Percentiles rank a stretch among this genome's conserved stretches.
phyloP scores from a whole-genome alignment of 2,797 vertebrate genomes.

The Allochrocebus solatus region DNA sequence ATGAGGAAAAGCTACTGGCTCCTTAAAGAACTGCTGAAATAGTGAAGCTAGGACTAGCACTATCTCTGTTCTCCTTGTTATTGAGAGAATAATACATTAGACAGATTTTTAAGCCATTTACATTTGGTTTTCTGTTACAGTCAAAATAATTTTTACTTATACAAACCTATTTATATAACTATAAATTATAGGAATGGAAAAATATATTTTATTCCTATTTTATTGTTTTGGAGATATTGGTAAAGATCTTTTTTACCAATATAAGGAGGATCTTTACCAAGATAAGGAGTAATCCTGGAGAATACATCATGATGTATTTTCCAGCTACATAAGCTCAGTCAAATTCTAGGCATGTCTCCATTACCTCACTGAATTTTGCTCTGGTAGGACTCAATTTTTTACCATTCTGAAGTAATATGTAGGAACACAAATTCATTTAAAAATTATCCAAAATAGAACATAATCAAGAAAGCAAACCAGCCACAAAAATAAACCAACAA shows the following conservation, averaged over 20 bases:
- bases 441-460: slow-evolving; percentile 43
- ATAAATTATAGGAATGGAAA: not conserved
- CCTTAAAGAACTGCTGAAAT: not conserved
- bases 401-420: slow-evolving; percentile 33
- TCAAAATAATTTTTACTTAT: not conserved
- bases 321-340: not conserved
- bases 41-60: not conserved
- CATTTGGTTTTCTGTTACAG: not conserved
- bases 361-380: slow-evolving; percentile 51
- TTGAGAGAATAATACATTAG: not conserved
- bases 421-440: slow-evolving; percentile 30
- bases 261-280: no score
- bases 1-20: not conserved
- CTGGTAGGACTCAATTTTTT: not conserved
- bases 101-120: not conserved
- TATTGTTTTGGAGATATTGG: not conserved
- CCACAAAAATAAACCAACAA: slow-evolving; percentile 48
- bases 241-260: not conserved
- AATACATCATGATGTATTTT: not conserved
- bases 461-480: slow-evolving; percentile 56
- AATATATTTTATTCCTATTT: not conserved
- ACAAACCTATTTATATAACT: not conserved
- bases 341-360: slow-evolving; percentile 19
- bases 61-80: not conserved
- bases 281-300: not conserved